A percentile compares a stretch with the other conserved stretches of the same genome.
These are phyloP conservation scores for Epirrita christyi DNA, from an alignment of 2,888 invertebrate species.

Conservation along the genomic window DNA sequence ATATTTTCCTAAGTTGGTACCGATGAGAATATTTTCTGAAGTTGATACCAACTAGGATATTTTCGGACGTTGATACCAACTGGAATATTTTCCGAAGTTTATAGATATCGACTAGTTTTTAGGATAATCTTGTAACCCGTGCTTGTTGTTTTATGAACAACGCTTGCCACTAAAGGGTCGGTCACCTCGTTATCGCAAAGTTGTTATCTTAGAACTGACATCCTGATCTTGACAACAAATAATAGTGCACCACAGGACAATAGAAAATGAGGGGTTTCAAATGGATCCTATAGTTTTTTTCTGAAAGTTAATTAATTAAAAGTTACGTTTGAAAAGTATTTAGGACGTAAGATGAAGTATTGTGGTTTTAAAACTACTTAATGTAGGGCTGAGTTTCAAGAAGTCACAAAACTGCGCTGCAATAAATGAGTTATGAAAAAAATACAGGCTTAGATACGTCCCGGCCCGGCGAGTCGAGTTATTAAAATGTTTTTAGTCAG, in stretches of 20 bases:
- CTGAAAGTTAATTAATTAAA: constrained; percentile 2
- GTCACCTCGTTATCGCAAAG: constrained; percentile 1
- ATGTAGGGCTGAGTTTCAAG: background rate
- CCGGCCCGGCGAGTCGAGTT: background rate
- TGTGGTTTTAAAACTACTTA: constrained; percentile 4
- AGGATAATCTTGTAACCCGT: no score
- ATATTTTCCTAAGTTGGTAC: background rate
- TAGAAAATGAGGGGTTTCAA: constrained; percentile 15
- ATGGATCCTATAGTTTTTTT: constrained; percentile 1
- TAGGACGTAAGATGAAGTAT: constrained; percentile 13
- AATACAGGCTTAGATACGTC: no score
- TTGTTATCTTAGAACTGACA: background rate
- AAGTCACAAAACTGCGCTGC: background rate
- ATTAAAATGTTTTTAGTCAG: background rate
- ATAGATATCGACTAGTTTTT: background rate
- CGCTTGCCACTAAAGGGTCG: background rate
- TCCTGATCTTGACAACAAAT: constrained; percentile 11
- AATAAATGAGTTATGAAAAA: background rate
- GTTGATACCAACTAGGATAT: background rate
- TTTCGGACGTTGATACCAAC: background rate
- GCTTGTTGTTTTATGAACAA: background rate
- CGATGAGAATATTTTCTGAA: background rate
- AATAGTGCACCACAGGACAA: constrained; percentile 20
- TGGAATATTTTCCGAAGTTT: background rate
- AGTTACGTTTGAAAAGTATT: constrained; percentile 18